These are phyloP conservation scores for Setophaga kirtlandii DNA, from an alignment of 2,113 vertebrate species.

Conservation along the genomic window DNA sequence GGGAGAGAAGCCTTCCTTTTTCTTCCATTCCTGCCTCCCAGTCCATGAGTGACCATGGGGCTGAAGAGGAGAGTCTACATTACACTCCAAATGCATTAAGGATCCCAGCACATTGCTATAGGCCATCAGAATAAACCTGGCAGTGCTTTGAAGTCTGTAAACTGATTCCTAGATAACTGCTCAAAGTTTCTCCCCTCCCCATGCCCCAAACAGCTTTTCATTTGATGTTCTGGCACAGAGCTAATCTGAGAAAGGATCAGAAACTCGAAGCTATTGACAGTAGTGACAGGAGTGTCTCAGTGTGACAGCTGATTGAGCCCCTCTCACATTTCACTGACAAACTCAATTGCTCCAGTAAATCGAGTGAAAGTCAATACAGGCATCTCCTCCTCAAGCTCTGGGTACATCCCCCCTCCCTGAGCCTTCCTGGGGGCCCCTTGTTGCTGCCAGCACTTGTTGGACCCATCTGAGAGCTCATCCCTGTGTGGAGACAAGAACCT, in stretches of 20 bases:
- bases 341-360: slow-evolving; percentile 88
- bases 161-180: slow-evolving; percentile 65
- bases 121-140: slow-evolving; percentile 60
- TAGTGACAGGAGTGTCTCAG: slow-evolving; percentile 76
- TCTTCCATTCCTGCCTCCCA: not conserved
- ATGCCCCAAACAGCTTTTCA: slow-evolving; percentile 69
- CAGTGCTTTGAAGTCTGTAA: slow-evolving; percentile 73
- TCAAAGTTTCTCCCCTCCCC: slow-evolving; percentile 51
- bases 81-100: slow-evolving; percentile 31
- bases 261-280: slow-evolving; percentile 77
- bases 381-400: not conserved
- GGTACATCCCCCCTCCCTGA: not conserved
- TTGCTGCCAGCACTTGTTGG: not conserved
- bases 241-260: slow-evolving; percentile 79
- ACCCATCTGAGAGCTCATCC: not conserved
- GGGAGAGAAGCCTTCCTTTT: not conserved
- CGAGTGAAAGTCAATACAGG: slow-evolving; percentile 89
- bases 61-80: slow-evolving; percentile 52
- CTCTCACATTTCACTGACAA: slow-evolving; percentile 89
- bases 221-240: slow-evolving; percentile 70
- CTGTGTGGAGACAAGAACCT: not conserved
- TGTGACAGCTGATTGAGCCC: slow-evolving; percentile 86
- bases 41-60: not conserved
- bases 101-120: not conserved
- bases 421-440: not conserved